Evolutionary conservation across 2,888 invertebrate genomes (phyloP).

Genomic region (Pheosia tremula): DNA sequence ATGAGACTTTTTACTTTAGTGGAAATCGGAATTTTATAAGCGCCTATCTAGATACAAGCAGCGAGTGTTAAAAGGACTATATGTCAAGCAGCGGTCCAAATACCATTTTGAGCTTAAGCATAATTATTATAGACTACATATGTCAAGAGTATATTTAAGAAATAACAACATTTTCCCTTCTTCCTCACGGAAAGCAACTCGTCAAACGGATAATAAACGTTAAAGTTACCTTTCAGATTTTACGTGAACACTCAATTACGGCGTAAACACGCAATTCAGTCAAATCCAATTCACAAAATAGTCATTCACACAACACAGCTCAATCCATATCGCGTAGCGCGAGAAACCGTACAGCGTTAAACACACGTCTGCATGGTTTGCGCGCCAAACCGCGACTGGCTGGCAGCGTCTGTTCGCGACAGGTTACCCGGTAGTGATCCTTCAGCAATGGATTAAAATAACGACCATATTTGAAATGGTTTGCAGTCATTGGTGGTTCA

Average conservation of each 20-base stretch:
- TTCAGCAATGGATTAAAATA: conserved; percentile 29
- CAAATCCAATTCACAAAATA: conserved; percentile 47
- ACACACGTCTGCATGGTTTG: conserved; percentile 46
- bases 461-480: conserved; percentile 22
- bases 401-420: conserved; percentile 16
- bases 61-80: no score
- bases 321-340: conserved; percentile 39
- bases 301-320: conserved; percentile 49
- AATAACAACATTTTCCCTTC: background rate
- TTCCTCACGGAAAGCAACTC: conserved; percentile 4
- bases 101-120: no score
- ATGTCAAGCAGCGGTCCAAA: no score
- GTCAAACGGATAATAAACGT: conserved; percentile 18
- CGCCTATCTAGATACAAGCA: no score
- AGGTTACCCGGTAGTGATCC: conserved; percentile 24
- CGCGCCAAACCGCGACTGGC: conserved; percentile 71
- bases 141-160: background rate
- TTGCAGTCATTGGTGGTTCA: conserved; percentile 25
- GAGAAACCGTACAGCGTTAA: conserved; percentile 18
- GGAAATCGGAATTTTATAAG: no score
- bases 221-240: conserved; percentile 48
- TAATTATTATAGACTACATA: no score
- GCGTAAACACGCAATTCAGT: conserved; percentile 47
- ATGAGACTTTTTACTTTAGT: no score
- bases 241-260: conserved; percentile 43